phyloP scores from a whole-genome alignment of 2,113 vertebrate genomes.

The Prochilodus magdalenae region DNA sequence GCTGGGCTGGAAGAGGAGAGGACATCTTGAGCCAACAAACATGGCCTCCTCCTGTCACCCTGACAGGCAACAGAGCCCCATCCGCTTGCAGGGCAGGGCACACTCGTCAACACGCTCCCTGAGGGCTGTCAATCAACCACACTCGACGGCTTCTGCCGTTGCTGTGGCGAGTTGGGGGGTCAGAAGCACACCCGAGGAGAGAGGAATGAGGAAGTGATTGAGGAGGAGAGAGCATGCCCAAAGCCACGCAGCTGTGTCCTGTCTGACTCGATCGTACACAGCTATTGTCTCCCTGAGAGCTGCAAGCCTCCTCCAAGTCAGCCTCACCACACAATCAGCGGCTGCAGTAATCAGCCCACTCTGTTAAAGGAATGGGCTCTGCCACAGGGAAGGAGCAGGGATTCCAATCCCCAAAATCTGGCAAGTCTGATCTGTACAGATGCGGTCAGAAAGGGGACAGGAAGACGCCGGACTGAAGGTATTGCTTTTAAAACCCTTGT shows the following conservation, averaged over 20 bases:
- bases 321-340: not conserved
- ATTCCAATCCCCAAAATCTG: not conserved
- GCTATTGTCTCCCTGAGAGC: conserved; percentile 17
- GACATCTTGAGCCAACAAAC: conserved; percentile 27
- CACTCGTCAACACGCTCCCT: conserved; percentile 7
- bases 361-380: conserved; percentile 12
- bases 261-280: conserved; percentile 17
- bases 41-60: conserved; percentile 7
- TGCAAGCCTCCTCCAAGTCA: conserved; percentile 14
- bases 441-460: not conserved
- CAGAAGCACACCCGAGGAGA: conserved; percentile 10
- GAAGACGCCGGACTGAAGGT: not conserved
- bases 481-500: not conserved
- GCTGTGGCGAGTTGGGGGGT: conserved; percentile 1
- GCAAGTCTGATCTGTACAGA: not conserved
- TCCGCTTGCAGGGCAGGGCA: conserved; percentile 14
- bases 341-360: conserved; percentile 14
- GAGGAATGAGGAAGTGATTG: conserved; percentile 9
- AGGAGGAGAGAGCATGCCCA: not conserved
- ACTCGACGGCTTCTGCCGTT: not conserved
- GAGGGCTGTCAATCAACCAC: conserved; percentile 34
- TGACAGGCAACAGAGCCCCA: conserved; percentile 48
- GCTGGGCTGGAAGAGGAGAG: conserved; percentile 24
- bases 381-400: not conserved
- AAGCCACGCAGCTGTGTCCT: conserved; percentile 32